A percentile compares a stretch with the other conserved stretches of the same genome.
These are phyloP conservation scores for Creontiades dilutus DNA, from an alignment of 2,888 invertebrate genomes.

Conservation along the genomic window DNA sequence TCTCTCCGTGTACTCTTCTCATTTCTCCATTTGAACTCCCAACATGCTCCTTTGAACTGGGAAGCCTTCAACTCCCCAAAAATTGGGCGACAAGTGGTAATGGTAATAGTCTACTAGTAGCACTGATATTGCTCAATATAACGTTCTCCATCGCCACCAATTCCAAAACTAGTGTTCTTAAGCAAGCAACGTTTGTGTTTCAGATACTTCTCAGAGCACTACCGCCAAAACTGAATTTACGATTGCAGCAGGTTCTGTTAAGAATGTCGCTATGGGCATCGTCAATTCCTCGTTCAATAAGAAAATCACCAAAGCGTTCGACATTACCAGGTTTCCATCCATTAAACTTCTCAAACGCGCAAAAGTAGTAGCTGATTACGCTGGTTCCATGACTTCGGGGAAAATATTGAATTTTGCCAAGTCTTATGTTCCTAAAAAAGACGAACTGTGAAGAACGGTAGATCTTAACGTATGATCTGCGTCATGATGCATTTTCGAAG, in stretches of 20 bases:
- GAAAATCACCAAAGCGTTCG: conserved; percentile 66
- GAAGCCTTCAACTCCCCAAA: too few species aligned
- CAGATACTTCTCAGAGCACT: conserved; percentile 46
- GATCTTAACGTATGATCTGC: neutral
- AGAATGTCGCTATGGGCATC: conserved; percentile 40
- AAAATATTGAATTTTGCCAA: conserved; percentile 61
- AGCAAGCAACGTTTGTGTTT: neutral
- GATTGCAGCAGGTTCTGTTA: conserved; percentile 26
- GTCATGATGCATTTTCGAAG: conserved; percentile 35
- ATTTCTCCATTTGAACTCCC: too few species aligned
- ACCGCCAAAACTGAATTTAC: conserved; percentile 49
- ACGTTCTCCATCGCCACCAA: too few species aligned
- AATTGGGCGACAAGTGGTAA: too few species aligned
- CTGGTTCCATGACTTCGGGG: conserved; percentile 31
- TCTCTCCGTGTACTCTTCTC: too few species aligned
- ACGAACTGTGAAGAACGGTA: conserved; percentile 53
- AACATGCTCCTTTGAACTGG: too few species aligned
- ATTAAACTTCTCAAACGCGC: conserved; percentile 51
- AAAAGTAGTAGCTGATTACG: conserved; percentile 52
- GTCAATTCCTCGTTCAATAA: conserved; percentile 65
- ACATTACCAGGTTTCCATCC: conserved; percentile 60
- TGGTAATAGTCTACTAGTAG: too few species aligned
- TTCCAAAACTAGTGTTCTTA: too few species aligned
- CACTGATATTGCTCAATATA: too few species aligned
- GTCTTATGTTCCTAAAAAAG: conserved; percentile 47